A percentile compares a stretch with the other conserved stretches of the same genome.
Evolutionary conservation across 2,888 invertebrate genomes (phyloP).

Genomic region (Callyntrura guangdongensis): DNA sequence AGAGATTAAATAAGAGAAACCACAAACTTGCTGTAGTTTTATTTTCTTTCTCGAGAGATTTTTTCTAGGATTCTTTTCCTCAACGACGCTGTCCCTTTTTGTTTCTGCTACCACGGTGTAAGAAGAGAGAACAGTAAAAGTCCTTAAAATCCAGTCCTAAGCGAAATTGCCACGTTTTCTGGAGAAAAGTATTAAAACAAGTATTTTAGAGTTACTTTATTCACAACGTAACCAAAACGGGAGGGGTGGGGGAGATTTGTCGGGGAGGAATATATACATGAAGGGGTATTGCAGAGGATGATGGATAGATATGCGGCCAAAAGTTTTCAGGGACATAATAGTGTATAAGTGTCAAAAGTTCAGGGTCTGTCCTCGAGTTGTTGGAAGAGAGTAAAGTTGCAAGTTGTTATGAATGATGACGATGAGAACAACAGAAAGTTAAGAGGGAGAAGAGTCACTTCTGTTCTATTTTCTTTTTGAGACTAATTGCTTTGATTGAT

Average conservation of each 20-base stretch:
- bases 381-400: no score
- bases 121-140: conserved; percentile 54
- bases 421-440: no score
- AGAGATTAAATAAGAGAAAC: conserved; percentile 68
- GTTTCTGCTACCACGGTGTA: conserved; percentile 47
- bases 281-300: no score
- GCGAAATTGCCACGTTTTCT: conserved; percentile 77
- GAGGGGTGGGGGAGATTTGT: no score
- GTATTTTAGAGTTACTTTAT: neutral
- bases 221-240: no score
- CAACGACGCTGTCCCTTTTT: neutral
- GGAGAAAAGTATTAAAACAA: conserved; percentile 41
- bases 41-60: conserved; percentile 10
- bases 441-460: no score
- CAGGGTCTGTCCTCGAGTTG: neutral
- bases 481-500: no score
- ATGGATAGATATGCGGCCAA: no score
- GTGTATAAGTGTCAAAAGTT: neutral
- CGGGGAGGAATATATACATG: no score
- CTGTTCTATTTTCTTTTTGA: no score
- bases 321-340: no score
- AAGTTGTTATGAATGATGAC: no score
- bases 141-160: conserved; percentile 73
- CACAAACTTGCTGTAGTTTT: conserved; percentile 65
- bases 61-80: neutral